phyloP scores from a whole-genome alignment of 2,888 invertebrate genomes.

The Caprella mutica region DNA sequence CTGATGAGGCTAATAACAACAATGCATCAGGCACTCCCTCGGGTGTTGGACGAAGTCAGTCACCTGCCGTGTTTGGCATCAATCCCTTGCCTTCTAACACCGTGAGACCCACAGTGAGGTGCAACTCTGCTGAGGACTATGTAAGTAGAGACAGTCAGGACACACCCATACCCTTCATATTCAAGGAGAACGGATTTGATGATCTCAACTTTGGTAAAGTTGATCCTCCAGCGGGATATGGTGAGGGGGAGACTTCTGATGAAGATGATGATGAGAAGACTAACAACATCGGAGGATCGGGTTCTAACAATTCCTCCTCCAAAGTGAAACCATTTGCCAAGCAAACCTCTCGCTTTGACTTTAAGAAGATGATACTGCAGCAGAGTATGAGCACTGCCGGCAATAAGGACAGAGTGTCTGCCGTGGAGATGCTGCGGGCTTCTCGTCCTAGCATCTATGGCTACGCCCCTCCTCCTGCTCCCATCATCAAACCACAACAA shows the following conservation, averaged over 20 bases:
- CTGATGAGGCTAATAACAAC: conserved; percentile 18
- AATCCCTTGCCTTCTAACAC: conserved; percentile 29
- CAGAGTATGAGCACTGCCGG: conserved; percentile 34
- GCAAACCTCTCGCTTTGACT: conserved; percentile 29
- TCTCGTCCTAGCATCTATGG: conserved; percentile 27
- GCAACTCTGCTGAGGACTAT: background rate
- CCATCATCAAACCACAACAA: conserved; percentile 47
- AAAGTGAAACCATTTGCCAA: conserved; percentile 15
- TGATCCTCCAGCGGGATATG: conserved; percentile 13
- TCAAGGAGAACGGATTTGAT: conserved; percentile 10
- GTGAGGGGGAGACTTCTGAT: conserved; percentile 5
- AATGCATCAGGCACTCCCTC: conserved; percentile 19
- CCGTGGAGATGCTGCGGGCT: conserved; percentile 36
- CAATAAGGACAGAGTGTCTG: conserved; percentile 35
- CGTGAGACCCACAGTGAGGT: conserved; percentile 24
- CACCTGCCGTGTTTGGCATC: conserved; percentile 33
- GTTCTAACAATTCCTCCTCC: background rate
- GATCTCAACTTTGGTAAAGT: conserved; percentile 7
- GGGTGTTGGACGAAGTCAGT: conserved; percentile 26
- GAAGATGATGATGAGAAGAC: conserved; percentile 4
- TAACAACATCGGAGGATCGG: background rate
- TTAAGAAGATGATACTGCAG: conserved; percentile 33
- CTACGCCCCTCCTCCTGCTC: conserved; percentile 29
- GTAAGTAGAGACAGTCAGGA: conserved; percentile 7
- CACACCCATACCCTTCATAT: conserved; percentile 5